Base-by-base conservation (phyloP, 2,113 vertebrate genomes). In the Macrotus californicus region DNA sequence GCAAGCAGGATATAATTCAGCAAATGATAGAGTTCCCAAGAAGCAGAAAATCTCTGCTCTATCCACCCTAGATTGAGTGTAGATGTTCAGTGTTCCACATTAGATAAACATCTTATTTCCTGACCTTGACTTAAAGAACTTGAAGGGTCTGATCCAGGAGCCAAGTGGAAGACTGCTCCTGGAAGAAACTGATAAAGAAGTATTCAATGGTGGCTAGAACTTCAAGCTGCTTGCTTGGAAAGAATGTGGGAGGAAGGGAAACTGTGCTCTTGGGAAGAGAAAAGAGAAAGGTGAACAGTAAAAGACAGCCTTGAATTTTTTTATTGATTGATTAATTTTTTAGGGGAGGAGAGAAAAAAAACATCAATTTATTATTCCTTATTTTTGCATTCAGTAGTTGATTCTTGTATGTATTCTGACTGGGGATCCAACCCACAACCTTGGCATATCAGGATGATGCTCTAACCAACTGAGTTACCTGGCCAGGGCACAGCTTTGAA, bases 251-350 rank as follows among this genome's bases (percentile, higher is more conserved):
- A 46, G 59, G 54, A 91, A 93, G 56, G 36, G 43, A 86, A 88
- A 80, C 19, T 67, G 52, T 75, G 9, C 76, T 50, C n/a, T 70
- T 70, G 52, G 82, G 59, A 90, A 94, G 29, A 50, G 43, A 76
- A 90, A 76, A 34, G 24, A 75, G 5, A 24, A 21, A 73, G 18
- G 29, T 72, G 14, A 59, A 87, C 26, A 59, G 26, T 87, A 52
- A 91, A 96, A 77, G 85, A 82, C 14, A 36, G 8, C 41, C 82
- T 92, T 96, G 41, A 83, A 34, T 93, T 96, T 91, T 61, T 64
- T 64, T 11, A 59, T 59, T 24, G 2, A 64, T 64, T 64, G 11
- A 64, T 64, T 64, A 26, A 64, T 29, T 61, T 61, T 64, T 64
- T 64, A 64, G 24, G 26, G 26, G 29, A 24, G 26, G 59, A 64